Base-by-base conservation (phyloP, 2,113 vertebrate genomes). In the Albula goreensis region DNA sequence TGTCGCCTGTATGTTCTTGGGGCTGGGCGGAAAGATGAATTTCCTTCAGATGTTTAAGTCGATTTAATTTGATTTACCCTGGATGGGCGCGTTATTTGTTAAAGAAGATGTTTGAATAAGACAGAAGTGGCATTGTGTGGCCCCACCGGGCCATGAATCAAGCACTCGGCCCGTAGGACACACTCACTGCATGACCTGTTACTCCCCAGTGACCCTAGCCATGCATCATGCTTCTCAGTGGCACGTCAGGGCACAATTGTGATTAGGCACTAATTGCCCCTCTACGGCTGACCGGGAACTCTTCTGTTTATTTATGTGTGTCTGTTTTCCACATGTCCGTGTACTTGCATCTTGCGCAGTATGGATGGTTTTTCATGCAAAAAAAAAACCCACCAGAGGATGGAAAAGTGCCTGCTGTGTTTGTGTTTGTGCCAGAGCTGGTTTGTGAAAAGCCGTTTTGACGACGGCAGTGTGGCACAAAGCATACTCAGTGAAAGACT, bases 51-150 rank as follows among this genome's bases (percentile, higher is more conserved):
- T 90, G 89, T 92, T 92, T 82, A 80, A 80, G 87, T 84, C 86
- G 85, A 88, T 91, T 87, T 91, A 89, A 90, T 90, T 93, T 91
- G 81, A 92, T 90, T n/a, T 79, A 87, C 49, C 83, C 66, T 83
- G 89, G 82, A 74, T 12, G 60, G 81, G 90, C 84, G 77, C 79
- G 56, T 90, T 89, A 85, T 91, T 92, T 88, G 89, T 91, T 52
- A 88, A 80, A 85, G 66, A 51, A 83, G 48, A 60, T 15, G 15
- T 86, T 80, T 49, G 77, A 41, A 31, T 82, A 84, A 89, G 89
- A 91, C 90, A 89, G 91, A 89, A 81, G 15, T 81, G 1, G 87
- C 53, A 85, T 89, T 91, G 90, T 91, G 87, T 83, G 81, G 87
- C 81, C 84, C 66, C 87, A 56, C 84, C 88, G 78, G 56, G 84